Conservation (phyloP, 2,113 vertebrate genomes). For the Crotalus helleri region DNA sequence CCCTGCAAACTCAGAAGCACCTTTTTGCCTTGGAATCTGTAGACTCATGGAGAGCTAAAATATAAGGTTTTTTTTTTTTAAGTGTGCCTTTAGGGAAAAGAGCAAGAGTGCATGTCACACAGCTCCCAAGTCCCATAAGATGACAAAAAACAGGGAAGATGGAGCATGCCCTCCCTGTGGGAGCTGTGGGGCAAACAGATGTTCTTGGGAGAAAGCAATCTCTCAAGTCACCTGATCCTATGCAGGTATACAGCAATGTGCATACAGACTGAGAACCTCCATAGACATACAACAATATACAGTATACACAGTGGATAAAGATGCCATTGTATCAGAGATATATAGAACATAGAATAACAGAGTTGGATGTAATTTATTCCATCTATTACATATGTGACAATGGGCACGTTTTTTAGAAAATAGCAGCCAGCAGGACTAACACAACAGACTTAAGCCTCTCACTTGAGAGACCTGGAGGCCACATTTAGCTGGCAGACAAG, state of each 20-base stretch:
- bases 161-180: background rate
- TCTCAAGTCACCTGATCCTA: background rate
- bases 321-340: background rate
- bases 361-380: background rate
- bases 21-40: background rate
- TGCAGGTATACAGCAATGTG: background rate
- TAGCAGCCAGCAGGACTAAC: background rate
- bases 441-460: background rate
- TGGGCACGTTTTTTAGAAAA: background rate
- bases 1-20: background rate
- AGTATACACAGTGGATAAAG: background rate
- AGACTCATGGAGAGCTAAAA: background rate
- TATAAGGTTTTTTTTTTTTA: background rate
- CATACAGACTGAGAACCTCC: no score
- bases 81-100: background rate
- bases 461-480: background rate
- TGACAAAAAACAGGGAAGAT: background rate
- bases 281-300: no score
- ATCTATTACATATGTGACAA: background rate
- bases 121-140: background rate
- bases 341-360: background rate
- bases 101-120: background rate
- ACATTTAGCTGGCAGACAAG: background rate
- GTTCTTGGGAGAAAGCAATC: background rate
- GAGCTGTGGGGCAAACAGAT: background rate